A percentile compares a stretch with the other conserved stretches of the same genome.
Conservation (phyloP, 2,888 invertebrate genomes). For the Oxytorus armatus region DNA sequence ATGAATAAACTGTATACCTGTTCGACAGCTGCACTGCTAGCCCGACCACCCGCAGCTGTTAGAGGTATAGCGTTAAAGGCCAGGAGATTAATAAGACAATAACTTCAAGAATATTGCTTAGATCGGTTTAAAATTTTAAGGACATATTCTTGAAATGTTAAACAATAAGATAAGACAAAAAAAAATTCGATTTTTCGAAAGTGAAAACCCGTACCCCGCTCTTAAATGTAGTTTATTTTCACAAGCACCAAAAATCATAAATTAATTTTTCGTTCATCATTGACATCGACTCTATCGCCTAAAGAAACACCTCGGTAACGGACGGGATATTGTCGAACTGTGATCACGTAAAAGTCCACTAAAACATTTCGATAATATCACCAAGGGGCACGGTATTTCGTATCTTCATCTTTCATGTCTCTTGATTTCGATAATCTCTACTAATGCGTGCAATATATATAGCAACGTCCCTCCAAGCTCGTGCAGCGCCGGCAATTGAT, state of each 20-base stretch:
- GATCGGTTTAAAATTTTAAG: too few relatives aligned
- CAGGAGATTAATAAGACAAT: too few relatives aligned
- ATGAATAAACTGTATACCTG: too few relatives aligned
- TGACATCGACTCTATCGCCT: too few relatives aligned
- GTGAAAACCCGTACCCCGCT: too few relatives aligned
- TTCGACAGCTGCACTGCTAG: too few relatives aligned
- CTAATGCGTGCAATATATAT: constrained; percentile 34
- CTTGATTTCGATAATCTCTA: constrained; percentile 36
- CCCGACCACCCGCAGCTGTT: too few relatives aligned
- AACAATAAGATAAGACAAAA: too few relatives aligned
- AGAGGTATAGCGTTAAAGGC: too few relatives aligned
- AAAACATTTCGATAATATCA: constrained; percentile 15
- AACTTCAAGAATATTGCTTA: too few relatives aligned
- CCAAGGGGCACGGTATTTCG: constrained; percentile 16
- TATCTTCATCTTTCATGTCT: not conserved
- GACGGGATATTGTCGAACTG: not conserved
- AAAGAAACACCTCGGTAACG: not conserved
- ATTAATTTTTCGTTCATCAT: not conserved
- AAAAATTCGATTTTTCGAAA: too few relatives aligned
- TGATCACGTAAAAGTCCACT: not conserved
- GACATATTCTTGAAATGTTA: too few relatives aligned
- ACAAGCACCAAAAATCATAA: not conserved
- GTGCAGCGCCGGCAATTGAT: not conserved
- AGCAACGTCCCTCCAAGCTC: not conserved
- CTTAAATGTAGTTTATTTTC: not conserved